phyloP scores from a whole-genome alignment of 2,797 vertebrate genomes.

The Alectoris magna region DNA sequence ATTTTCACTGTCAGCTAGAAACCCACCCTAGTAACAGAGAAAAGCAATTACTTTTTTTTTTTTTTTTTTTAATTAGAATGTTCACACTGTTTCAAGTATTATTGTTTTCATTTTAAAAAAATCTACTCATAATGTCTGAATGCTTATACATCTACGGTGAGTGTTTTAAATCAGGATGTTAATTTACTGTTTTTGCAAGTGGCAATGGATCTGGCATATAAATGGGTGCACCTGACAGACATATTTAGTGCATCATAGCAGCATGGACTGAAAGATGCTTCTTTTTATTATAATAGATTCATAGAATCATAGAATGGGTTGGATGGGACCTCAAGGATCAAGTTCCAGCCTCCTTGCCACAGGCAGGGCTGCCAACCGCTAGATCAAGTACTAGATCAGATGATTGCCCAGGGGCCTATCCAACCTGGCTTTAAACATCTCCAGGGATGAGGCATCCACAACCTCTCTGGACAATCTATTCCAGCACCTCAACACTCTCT shows the following conservation, averaged over 20 bases:
- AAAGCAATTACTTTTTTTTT: background rate
- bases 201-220: background rate
- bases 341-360: no score
- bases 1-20: constrained; percentile 13
- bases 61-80: background rate
- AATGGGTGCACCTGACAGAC: background rate
- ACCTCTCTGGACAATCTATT: no score
- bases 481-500: no score
- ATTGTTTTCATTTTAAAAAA: background rate
- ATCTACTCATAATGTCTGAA: background rate
- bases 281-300: background rate
- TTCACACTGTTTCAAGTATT: background rate
- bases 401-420: no score
- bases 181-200: background rate
- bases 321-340: no score
- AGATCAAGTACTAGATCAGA: no score
- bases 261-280: background rate
- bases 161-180: background rate
- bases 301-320: no score
- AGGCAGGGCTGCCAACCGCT: no score
- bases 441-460: no score
- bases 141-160: background rate
- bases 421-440: no score
- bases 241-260: background rate
- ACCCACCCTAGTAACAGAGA: background rate